Conservation (phyloP, 1,140 invertebrate species). For the Euura lappo region DNA sequence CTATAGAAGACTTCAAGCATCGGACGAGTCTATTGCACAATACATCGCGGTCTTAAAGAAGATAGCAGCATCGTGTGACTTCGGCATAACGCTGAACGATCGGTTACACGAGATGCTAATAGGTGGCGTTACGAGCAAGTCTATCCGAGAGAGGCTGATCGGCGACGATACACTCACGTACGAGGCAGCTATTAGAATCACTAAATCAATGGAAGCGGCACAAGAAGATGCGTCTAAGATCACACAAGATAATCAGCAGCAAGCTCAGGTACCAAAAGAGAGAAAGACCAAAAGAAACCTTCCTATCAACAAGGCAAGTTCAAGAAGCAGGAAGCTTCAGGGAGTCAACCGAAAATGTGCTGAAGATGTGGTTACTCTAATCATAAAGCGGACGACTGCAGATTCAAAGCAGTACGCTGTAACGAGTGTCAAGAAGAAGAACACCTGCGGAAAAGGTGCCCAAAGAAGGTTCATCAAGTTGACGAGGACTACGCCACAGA, state of each 20-base stretch:
- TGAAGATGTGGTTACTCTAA: neutral
- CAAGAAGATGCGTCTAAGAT: neutral
- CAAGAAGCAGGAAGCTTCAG: neutral
- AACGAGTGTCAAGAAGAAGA: neutral
- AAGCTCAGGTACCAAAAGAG: neutral
- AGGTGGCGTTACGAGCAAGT: neutral
- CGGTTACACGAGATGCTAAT: neutral
- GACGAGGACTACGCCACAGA: neutral
- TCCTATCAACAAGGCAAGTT: neutral
- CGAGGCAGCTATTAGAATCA: neutral
- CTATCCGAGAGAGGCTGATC: neutral
- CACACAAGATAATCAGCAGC: neutral
- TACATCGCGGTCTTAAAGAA: slow-evolving; percentile 2
- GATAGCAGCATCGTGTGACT: neutral
- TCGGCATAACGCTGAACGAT: neutral
- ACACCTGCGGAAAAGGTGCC: neutral
- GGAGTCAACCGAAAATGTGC: neutral
- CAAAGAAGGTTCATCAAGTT: neutral
- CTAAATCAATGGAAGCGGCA: neutral
- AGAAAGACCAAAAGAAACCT: neutral
- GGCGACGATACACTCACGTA: neutral
- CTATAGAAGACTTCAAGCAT: neutral
- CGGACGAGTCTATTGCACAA: neutral
- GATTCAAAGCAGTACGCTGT: slow-evolving; percentile 1
- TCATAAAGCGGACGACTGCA: neutral